phyloP scores from a whole-genome alignment of 1,140 invertebrate species.

The Camponotus pennsylvanicus region DNA sequence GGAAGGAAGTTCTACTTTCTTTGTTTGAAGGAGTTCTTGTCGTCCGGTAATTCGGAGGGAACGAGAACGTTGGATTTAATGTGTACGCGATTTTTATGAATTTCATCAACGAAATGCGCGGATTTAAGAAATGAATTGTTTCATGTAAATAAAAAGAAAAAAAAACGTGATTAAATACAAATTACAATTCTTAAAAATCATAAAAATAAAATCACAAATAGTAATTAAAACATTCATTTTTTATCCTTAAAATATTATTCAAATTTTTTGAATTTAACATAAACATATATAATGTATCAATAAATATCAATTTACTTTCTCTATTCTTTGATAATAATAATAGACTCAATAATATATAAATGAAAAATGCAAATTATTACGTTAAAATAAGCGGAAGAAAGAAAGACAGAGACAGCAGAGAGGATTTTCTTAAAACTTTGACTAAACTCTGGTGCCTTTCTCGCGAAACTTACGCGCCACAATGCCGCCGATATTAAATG shows the following conservation, averaged over 20 bases:
- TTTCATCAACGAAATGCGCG: slow-evolving; percentile 10
- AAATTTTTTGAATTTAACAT: not conserved
- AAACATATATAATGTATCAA: not conserved
- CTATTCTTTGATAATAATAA: not conserved
- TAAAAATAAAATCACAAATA: not conserved
- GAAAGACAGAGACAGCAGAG: not conserved
- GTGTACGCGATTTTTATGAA: slow-evolving; percentile 19
- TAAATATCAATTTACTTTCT: not conserved
- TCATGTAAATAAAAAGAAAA: not conserved
- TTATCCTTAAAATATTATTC: not conserved
- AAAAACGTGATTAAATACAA: not conserved
- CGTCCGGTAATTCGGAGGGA: slow-evolving; percentile 38
- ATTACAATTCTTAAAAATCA: not conserved
- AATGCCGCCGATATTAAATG: slow-evolving; percentile 78
- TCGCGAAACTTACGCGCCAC: slow-evolving; percentile 65
- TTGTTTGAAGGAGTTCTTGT: slow-evolving; percentile 66
- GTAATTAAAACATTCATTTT: not conserved
- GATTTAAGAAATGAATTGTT: slow-evolving; percentile 7
- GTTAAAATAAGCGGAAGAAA: slow-evolving; percentile 49
- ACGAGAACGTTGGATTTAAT: slow-evolving; percentile 4
- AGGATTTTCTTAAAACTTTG: slow-evolving; percentile 71
- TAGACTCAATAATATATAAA: slow-evolving; percentile 59
- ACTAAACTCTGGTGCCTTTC: slow-evolving; percentile 65
- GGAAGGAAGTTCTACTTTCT: slow-evolving; percentile 61
- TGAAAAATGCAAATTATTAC: slow-evolving; percentile 70